phyloP scores from a whole-genome alignment of 2,888 invertebrate genomes.

The Andrena trimmerana region DNA sequence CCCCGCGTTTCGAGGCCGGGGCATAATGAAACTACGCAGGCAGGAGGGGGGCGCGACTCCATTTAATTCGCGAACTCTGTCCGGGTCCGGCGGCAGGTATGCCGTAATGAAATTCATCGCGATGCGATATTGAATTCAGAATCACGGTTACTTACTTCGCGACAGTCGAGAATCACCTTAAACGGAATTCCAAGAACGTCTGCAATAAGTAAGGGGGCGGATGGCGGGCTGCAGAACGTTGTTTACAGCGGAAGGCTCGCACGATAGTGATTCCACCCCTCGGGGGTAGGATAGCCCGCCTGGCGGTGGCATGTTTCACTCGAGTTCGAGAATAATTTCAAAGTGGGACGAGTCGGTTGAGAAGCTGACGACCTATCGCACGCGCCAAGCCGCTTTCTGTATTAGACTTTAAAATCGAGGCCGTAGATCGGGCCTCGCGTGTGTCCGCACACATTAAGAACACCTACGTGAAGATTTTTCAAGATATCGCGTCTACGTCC shows the following conservation, averaged over 20 bases:
- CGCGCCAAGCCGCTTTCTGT: constrained; percentile 65
- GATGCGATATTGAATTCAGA: constrained; percentile 55
- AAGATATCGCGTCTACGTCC: neutral
- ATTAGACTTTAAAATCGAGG: constrained; percentile 79
- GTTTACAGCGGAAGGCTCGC: constrained; percentile 11
- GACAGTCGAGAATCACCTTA: constrained; percentile 50
- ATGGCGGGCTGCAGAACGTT: constrained; percentile 13
- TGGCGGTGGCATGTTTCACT: constrained; percentile 53
- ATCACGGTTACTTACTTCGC: constrained; percentile 55
- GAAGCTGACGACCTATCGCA: constrained; percentile 59
- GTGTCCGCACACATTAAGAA: constrained; percentile 77
- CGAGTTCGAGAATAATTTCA: constrained; percentile 60
- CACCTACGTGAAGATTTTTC: constrained; percentile 15
- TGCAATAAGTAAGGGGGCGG: constrained; percentile 38
- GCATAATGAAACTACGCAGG: constrained; percentile 40
- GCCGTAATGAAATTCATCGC: constrained; percentile 59
- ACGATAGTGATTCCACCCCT: constrained; percentile 3
- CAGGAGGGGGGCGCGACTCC: constrained; percentile 15
- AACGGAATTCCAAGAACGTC: constrained; percentile 51
- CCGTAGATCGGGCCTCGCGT: constrained; percentile 71
- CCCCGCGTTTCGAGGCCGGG: constrained; percentile 13
- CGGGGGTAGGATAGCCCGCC: neutral
- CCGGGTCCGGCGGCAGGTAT: constrained; percentile 33
- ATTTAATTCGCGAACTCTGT: constrained; percentile 26
- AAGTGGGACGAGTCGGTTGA: constrained; percentile 52